Percentiles rank a stretch among this genome's conserved stretches.
These are phyloP conservation scores for Conomelus anceps DNA, from an alignment of 2,888 invertebrate genomes.

Conservation along the genomic window DNA sequence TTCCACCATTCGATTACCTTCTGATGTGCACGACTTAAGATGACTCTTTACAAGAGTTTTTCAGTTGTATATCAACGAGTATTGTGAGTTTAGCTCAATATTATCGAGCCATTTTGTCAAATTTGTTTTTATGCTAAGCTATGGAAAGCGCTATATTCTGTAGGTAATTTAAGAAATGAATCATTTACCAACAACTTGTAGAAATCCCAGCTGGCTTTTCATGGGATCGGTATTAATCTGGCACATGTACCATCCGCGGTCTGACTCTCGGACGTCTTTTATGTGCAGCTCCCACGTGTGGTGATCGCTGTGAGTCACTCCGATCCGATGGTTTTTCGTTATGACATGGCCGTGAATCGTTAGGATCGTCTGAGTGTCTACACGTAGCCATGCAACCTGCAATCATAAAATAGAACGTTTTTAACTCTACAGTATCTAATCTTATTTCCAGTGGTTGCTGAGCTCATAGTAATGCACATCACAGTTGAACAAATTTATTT, in stretches of 20 bases:
- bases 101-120: too few species aligned
- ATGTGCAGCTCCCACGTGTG: constrained; percentile 77
- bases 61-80: too few species aligned
- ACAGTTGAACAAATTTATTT: too few species aligned
- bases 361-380: constrained; percentile 83
- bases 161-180: not conserved
- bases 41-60: too few species aligned
- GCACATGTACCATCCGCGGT: constrained; percentile 80
- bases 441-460: too few species aligned
- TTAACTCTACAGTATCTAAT: too few species aligned
- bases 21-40: too few species aligned
- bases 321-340: constrained; percentile 81
- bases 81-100: too few species aligned
- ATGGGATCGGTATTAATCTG: constrained; percentile 70
- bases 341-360: constrained; percentile 85
- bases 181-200: constrained; percentile 59
- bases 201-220: constrained; percentile 60
- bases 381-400: constrained; percentile 84
- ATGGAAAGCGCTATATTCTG: too few species aligned
- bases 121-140: too few species aligned
- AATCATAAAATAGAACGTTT: constrained; percentile 34
- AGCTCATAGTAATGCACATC: too few species aligned
- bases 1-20: too few species aligned
- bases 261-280: constrained; percentile 67
- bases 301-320: constrained; percentile 67